Evolutionary conservation across 2,113 vertebrate species (phyloP), one percentile per base, ranked within the genome.

Genomic region (Garra rufa): DNA sequence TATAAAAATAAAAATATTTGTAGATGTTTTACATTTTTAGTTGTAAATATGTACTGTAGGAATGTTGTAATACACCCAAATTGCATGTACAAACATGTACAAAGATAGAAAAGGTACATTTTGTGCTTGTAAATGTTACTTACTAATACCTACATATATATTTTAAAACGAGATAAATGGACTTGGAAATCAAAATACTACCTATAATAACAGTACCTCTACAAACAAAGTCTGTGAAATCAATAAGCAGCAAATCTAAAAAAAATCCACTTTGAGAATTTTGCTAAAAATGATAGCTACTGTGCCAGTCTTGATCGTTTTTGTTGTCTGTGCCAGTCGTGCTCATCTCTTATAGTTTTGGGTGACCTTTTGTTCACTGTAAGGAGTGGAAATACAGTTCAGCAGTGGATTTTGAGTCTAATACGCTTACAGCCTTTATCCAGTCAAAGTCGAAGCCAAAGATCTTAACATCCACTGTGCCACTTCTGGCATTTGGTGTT

Each of bases 401-500:
- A 50, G 44, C 41, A 17, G 24, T 50, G 9, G 24, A 50, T 50
- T 19, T 50, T 2, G 13, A 30, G 69, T 15, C 69, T n/a, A 7
- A 43, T 44, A n/a, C 69, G 15, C 41, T 73, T 73, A 43, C n/a
- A 50, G 73, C 15, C 43, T 9, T 74, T 74, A 74, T 50, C 34
- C 13, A 24, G 30, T 43, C 21, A 34, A n/a, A 43, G 52, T 59
- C n/a, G n/a, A n/a, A n/a, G 19, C 34, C 76, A 61, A 59, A 78
- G 52, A 78, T 80, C 38, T 63, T 46, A 41, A 28, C 76, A 63
- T 63, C 15, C n/a, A 24, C 77, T 26, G 4, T 46, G 59, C 14
- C 14, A 65, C 59, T 80, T 17, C 41, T 67, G 43, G 9, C 59
- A 48, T 80, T 80, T n/a, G 11, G 7, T 80, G 17, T 48, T 63